These are phyloP conservation scores for Dynastes hyllus DNA, from an alignment of 2,888 invertebrate genomes.

Conservation along the genomic window DNA sequence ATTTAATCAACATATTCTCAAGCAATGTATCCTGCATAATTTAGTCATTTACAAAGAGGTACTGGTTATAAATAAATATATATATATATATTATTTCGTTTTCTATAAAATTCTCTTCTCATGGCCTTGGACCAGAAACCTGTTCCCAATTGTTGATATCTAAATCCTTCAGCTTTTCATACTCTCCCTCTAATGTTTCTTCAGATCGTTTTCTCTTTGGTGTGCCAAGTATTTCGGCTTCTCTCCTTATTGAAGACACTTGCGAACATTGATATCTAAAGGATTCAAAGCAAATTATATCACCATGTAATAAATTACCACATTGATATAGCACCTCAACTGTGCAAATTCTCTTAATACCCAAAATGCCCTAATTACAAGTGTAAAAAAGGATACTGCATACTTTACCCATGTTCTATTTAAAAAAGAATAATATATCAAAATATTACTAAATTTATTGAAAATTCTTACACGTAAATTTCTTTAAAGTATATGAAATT, in stretches of 20 bases:
- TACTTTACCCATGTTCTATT: conserved; percentile 64
- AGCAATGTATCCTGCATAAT: too few relatives aligned
- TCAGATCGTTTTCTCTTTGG: conserved; percentile 78
- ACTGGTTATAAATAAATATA: neutral
- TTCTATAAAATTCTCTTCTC: conserved; percentile 76
- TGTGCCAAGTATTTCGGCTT: conserved; percentile 80
- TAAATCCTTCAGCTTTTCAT: conserved; percentile 81
- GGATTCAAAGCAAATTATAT: neutral
- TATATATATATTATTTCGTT: conserved; percentile 15
- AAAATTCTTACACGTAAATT: too few relatives aligned
- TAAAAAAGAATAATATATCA: conserved; percentile 42
- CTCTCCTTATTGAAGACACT: conserved; percentile 74
- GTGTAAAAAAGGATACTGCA: conserved; percentile 82
- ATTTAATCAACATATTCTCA: too few relatives aligned
- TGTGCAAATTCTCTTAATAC: conserved; percentile 83
- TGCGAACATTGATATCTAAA: conserved; percentile 74
- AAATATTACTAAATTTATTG: conserved; percentile 10
- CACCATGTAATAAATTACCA: neutral
- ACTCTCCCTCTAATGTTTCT: conserved; percentile 83
- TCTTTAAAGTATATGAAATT: too few relatives aligned
- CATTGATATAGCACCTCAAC: conserved; percentile 74
- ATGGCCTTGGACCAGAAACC: conserved; percentile 88
- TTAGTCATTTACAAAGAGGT: neutral
- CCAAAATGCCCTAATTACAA: conserved; percentile 85
- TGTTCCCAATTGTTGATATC: conserved; percentile 92